These are phyloP conservation scores for Etia nguti DNA, from an alignment of 2,113 vertebrate species.

Conservation along the genomic window DNA sequence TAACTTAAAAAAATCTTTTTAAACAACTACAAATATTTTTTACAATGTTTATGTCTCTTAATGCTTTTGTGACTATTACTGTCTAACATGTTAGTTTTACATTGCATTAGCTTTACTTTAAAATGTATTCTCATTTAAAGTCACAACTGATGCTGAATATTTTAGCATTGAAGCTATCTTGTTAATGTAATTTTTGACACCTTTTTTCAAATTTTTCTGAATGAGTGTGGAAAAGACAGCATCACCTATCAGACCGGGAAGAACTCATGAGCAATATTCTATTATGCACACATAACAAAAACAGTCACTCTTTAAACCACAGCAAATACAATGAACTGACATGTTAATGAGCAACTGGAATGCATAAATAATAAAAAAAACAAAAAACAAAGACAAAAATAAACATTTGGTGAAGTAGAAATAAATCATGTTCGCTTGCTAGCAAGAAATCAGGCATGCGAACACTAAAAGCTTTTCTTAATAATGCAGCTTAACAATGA, in stretches of 20 bases:
- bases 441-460: slow-evolving; percentile 2
- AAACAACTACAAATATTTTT: neutral
- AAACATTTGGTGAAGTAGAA: slow-evolving; percentile 23
- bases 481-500: neutral
- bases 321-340: slow-evolving; percentile 15
- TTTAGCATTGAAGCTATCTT: neutral
- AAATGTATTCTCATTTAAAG: neutral
- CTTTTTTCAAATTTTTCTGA: neutral
- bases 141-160: neutral
- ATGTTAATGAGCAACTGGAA: slow-evolving; percentile 16
- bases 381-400: neutral
- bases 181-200: neutral
- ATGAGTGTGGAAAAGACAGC: neutral
- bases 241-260: neutral
- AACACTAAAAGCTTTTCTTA: neutral
- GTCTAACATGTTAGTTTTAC: neutral
- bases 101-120: neutral
- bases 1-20: neutral
- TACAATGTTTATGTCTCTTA: neutral
- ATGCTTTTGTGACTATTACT: neutral
- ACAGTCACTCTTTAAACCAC: neutral
- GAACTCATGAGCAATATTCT: slow-evolving; percentile 5
- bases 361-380: neutral
- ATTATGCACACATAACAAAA: slow-evolving; percentile 16
- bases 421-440: neutral